Evolutionary conservation across 1,140 invertebrate species (phyloP).

Genomic region (Idris sp.): DNA sequence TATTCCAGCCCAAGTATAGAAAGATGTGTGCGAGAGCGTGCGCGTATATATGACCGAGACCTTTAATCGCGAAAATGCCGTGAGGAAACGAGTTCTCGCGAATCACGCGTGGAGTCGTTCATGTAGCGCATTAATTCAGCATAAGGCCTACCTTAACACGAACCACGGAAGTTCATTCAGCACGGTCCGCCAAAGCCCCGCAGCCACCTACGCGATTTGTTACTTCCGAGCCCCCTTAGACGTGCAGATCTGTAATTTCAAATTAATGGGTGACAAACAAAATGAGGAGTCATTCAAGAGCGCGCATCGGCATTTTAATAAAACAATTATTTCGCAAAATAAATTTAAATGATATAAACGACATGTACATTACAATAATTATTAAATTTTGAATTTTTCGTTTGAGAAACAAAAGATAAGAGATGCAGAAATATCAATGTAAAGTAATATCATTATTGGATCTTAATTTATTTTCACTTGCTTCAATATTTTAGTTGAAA

Average conservation of each 20-base stretch:
- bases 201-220: slow-evolving; percentile 63
- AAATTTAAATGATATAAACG: slow-evolving; percentile 51
- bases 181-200: slow-evolving; percentile 49
- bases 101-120: slow-evolving; percentile 60
- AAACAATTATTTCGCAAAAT: slow-evolving; percentile 57
- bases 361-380: slow-evolving; percentile 56
- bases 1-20: slow-evolving; percentile 31
- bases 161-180: slow-evolving; percentile 54
- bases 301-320: slow-evolving; percentile 56
- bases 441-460: too few relatives aligned
- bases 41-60: slow-evolving; percentile 63
- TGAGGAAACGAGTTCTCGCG: slow-evolving; percentile 59
- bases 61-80: slow-evolving; percentile 62
- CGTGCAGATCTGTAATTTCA: slow-evolving; percentile 60
- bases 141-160: slow-evolving; percentile 63
- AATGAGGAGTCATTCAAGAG: slow-evolving; percentile 56
- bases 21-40: slow-evolving; percentile 40
- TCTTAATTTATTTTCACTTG: too few relatives aligned
- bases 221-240: slow-evolving; percentile 55
- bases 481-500: too few relatives aligned
- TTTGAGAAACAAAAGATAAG: too few relatives aligned
- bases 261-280: slow-evolving; percentile 64
- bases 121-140: slow-evolving; percentile 63
- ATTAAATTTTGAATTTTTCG: slow-evolving; percentile 41
- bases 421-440: too few relatives aligned